Evolutionary conservation across 30 jellyfish, hydroid and myxozoan species (phyloP), one percentile per base, ranked within the genome.

Genomic region (Sanderia malayensis): DNA sequence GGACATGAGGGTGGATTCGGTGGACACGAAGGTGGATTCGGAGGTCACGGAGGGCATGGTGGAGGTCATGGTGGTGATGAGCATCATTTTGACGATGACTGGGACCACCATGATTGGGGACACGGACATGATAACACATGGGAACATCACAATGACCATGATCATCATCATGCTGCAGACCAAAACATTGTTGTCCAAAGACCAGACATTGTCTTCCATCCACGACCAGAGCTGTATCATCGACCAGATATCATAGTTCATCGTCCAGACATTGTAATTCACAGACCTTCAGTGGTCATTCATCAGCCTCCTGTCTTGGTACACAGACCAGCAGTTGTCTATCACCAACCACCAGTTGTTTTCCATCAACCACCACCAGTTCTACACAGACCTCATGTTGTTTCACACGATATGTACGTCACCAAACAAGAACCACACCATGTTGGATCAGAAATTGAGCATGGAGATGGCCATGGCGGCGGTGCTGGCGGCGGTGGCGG

Each of bases 291-390:
- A n/a, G 96, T 92, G 0, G 99, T 92, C 0, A 84, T 92, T 19
- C 99, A 92, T 71, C 95, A 84, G 62, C 96, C 96, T 28, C 98
- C 98, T 31, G 98, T 91, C 15, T 58, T 91, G 79, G 98, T 91
- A 17, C 98, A 91, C 53, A 58, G 98, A 37, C 98, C 98, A 60
- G 96, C 98, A 11, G 98, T 91, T 25, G 87, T 91, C 46, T 84
- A 83, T 49, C 98, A 91, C 46, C 98, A 91, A 67, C 98, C 98
- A n/a, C 98, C 98, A 17, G 98, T 91, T 37, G 96, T 91, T 8
- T 83, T 91, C 92, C 96, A 91, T 79, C 98, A 84, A 77, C 98
- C 98, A 60, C 96, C 96, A 21, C 99, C 99, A 23, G 95, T 82
- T 44, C 87, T 92, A 21, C 99, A 92, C 74, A 74, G 95, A 59